Base-by-base conservation (phyloP, 1,140 invertebrate species). In the Cylas formicarius region DNA sequence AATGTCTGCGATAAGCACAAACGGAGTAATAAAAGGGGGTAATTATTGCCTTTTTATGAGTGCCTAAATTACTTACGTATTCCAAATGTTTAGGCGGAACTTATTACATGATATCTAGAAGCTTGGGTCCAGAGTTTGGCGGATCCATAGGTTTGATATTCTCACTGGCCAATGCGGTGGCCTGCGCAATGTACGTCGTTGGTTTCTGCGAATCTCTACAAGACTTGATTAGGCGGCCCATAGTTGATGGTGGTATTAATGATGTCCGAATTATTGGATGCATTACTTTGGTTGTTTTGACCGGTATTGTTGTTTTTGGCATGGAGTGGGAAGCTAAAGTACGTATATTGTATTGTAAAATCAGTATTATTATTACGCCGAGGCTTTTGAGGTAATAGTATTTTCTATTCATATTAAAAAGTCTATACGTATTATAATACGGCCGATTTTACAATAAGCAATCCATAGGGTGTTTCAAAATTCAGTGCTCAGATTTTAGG, bases 1-100 rank as follows among this genome's bases (percentile, higher is more conserved):
- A 34, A 97, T 97, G 88, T 93, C 90, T 7, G 93, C 94, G 13
- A 97, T 97, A 59, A 94, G 90, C 63, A 97, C 94, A 29, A 97
- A 97, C 63, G 86, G 86, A 10, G 78, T 86, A 43, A 88, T 90
- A 47, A 89, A 90, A 78, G 86, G 85, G 74, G 85, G 85, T 86
- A 66, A 64, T 59, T 61, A 41, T 53, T 8, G 8, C 24, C 24
- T 26, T 8, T 8, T 26, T n/a, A 35, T 16, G 18, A 7, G 4
- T 1, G 29, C 17, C 11, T 13, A 11, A 5, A 31, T 31, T 5
- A 6, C 6, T 6, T 7, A 11, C 4, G 4, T 28, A 28, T 5
- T 28, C 7, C 7, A 14, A 28, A 39, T 6, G 9, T 66, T 34
- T 50, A 95, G 91, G 92, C 60, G 93, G 92, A 22, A 93, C 92